phyloP scores from a whole-genome alignment of 1,140 invertebrate genomes.

The Drosophila pseudoananassae region DNA sequence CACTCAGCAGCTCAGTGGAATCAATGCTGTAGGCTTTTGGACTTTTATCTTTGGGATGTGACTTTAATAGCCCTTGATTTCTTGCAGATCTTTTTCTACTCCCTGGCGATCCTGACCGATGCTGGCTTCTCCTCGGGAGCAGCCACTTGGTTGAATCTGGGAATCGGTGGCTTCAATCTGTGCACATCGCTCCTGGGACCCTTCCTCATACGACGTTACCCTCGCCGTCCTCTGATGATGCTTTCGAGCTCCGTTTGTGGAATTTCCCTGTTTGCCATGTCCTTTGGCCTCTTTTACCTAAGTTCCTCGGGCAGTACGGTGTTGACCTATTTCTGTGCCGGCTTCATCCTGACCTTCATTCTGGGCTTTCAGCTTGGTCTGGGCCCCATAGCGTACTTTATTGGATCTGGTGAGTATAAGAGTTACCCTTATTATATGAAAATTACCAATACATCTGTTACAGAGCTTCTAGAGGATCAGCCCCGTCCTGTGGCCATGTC shows the following conservation, averaged over 20 bases:
- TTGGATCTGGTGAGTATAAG: slow-evolving; percentile 83
- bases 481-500: slow-evolving; percentile 94
- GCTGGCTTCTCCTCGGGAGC: slow-evolving; percentile 85
- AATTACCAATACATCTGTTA: too few relatives aligned
- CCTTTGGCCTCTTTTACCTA: slow-evolving; percentile 85
- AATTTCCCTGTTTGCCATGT: slow-evolving; percentile 85
- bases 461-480: slow-evolving; percentile 93
- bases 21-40: slow-evolving; percentile 89
- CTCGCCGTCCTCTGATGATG: slow-evolving; percentile 86
- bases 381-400: slow-evolving; percentile 94
- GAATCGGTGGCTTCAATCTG: slow-evolving; percentile 88
- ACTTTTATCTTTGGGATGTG: slow-evolving; percentile 34
- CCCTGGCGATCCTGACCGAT: slow-evolving; percentile 87
- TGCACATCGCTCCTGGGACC: slow-evolving; percentile 87
- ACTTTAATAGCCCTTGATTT: neutral
- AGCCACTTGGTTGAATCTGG: slow-evolving; percentile 88
- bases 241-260: slow-evolving; percentile 85
- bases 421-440: too few relatives aligned
- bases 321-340: slow-evolving; percentile 87
- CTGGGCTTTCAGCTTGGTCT: slow-evolving; percentile 92
- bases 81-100: slow-evolving; percentile 90
- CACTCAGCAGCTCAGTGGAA: slow-evolving; percentile 93
- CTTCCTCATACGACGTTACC: slow-evolving; percentile 85
- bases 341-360: slow-evolving; percentile 89
- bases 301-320: slow-evolving; percentile 85